Conservation (phyloP, 2,797 vertebrate genomes). For the Helostoma temminkii region DNA sequence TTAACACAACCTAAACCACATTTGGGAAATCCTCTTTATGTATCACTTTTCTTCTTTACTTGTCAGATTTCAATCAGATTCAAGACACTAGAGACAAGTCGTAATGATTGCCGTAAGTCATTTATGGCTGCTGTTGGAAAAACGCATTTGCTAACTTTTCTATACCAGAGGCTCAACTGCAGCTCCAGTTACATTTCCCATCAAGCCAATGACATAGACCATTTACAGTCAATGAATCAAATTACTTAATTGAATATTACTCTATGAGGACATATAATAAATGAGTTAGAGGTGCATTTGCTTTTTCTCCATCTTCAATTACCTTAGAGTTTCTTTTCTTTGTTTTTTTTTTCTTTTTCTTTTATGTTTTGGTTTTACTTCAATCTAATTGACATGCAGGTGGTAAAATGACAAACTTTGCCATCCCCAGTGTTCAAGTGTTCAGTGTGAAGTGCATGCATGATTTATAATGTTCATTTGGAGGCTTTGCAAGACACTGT, state of each 20-base stretch:
- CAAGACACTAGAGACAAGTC: neutral
- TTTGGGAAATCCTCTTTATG: neutral
- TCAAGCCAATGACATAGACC: constrained; percentile 5
- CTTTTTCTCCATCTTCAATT: constrained; percentile 1
- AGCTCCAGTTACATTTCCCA: constrained; percentile 23
- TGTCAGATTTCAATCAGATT: neutral
- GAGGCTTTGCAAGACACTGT: constrained; percentile 59
- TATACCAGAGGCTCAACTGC: neutral
- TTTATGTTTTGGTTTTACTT: constrained; percentile 18
- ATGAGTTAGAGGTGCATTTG: neutral
- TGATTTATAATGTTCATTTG: constrained; percentile 68
- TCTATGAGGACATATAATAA: constrained; percentile 2
- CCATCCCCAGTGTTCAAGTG: constrained; percentile 11
- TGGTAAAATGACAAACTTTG: constrained; percentile 42
- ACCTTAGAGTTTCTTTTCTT: neutral
- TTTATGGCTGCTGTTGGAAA: constrained; percentile 11
- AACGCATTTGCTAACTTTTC: constrained; percentile 7
- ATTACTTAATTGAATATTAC: neutral
- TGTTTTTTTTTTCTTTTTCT: neutral
- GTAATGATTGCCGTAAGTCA: neutral
- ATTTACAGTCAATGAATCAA: constrained; percentile 13
- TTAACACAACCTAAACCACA: constrained; percentile 8
- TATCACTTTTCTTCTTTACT: neutral
- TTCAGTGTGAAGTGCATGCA: constrained; percentile 40
- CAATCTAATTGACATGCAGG: constrained; percentile 33